phyloP scores from a whole-genome alignment of 2,113 vertebrate species.

The Ovis aries region ARS-UI_Ramb_v3.0 NC_056068.1:41565001-41565500 shows the following conservation, averaged over 20 bases:
- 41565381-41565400: neutral
- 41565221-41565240: neutral
- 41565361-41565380: neutral
- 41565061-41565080: neutral
- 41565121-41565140: neutral
- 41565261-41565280: neutral
- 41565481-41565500: neutral
- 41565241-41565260: neutral
- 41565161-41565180: neutral
- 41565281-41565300: slow-evolving; percentile 20
- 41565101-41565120: neutral
- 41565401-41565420: neutral
- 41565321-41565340: neutral
- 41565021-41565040: neutral
- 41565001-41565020: neutral
- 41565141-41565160: neutral
- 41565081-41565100: neutral
- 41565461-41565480: neutral
- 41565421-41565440: neutral
- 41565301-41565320: slow-evolving; percentile 28
- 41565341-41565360: neutral
- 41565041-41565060: neutral
- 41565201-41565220: slow-evolving; percentile 11
- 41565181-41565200: neutral
- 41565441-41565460: neutral